These are phyloP conservation scores for Scomberomorus guttatus DNA, from an alignment of 2,797 vertebrate genomes.

Conservation along the genomic window DNA sequence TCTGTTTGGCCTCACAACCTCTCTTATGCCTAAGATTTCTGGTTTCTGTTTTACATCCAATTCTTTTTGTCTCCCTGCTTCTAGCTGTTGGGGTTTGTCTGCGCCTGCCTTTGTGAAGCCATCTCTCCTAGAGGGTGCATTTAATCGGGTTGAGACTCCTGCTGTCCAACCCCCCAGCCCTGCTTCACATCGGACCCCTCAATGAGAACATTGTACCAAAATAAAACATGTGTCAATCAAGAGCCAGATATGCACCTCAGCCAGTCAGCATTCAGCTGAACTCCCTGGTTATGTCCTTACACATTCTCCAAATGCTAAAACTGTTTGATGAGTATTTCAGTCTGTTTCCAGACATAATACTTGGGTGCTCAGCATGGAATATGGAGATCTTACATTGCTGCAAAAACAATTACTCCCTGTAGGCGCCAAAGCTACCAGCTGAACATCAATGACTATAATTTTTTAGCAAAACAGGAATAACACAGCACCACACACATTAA, in stretches of 20 bases:
- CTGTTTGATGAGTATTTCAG: slow-evolving; percentile 42
- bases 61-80: slow-evolving; percentile 40
- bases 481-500: background rate
- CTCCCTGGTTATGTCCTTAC: background rate
- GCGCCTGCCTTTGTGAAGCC: slow-evolving; percentile 61
- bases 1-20: background rate
- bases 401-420: background rate
- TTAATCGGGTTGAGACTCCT: slow-evolving; percentile 74
- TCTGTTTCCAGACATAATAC: slow-evolving; percentile 20
- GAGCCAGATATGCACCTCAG: slow-evolving; percentile 56
- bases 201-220: slow-evolving; percentile 73
- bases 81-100: slow-evolving; percentile 50
- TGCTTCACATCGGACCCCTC: slow-evolving; percentile 56
- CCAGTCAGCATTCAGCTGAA: slow-evolving; percentile 41
- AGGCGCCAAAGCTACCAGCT: background rate
- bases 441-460: background rate
- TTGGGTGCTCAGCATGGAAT: slow-evolving; percentile 15
- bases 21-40: slow-evolving; percentile 38
- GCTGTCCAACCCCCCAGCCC: slow-evolving; percentile 35
- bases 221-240: slow-evolving; percentile 81
- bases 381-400: slow-evolving; percentile 19
- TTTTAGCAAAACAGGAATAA: background rate
- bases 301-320: slow-evolving; percentile 37
- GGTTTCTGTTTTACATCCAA: slow-evolving; percentile 23
- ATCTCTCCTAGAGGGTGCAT: slow-evolving; percentile 52